phyloP scores from a whole-genome alignment of 2,797 vertebrate genomes.

The Meda fulgida region DNA sequence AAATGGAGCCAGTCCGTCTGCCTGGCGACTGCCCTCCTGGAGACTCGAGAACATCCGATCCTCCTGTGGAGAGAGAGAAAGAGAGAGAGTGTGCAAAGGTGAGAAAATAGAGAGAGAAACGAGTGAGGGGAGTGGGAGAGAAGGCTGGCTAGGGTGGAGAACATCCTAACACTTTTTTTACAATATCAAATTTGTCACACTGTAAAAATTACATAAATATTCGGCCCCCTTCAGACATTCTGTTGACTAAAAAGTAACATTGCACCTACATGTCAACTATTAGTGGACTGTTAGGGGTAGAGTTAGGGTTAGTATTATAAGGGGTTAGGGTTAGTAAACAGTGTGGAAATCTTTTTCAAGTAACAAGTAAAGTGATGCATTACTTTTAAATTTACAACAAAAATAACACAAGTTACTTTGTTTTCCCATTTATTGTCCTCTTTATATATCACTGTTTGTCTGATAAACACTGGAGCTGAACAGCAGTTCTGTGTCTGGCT shows the following conservation, averaged over 20 bases:
- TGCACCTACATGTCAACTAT: neutral
- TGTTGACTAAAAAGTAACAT: neutral
- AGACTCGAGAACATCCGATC: conserved; percentile 73
- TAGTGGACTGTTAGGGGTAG: neutral
- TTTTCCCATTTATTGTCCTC: neutral
- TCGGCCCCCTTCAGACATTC: neutral
- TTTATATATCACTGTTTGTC: conserved; percentile 48
- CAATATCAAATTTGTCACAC: neutral
- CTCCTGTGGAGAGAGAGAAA: conserved; percentile 24
- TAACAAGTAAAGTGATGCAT: neutral
- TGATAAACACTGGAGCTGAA: conserved; percentile 40
- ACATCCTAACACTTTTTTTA: conserved; percentile 10
- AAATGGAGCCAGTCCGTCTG: conserved; percentile 80
- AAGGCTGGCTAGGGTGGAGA: conserved; percentile 40
- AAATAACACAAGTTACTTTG: neutral
- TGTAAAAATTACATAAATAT: neutral
- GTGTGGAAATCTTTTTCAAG: neutral
- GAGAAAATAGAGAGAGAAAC: conserved; percentile 60
- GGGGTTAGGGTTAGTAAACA: neutral
- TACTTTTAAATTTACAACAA: neutral
- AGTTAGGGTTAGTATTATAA: neutral
- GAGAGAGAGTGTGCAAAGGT: conserved; percentile 51
- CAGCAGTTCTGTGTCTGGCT: conserved; percentile 48
- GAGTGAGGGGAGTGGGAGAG: neutral
- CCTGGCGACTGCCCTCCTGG: conserved; percentile 67